phyloP scores from a whole-genome alignment of 2,888 invertebrate genomes.

The Sinelater perroti region DNA sequence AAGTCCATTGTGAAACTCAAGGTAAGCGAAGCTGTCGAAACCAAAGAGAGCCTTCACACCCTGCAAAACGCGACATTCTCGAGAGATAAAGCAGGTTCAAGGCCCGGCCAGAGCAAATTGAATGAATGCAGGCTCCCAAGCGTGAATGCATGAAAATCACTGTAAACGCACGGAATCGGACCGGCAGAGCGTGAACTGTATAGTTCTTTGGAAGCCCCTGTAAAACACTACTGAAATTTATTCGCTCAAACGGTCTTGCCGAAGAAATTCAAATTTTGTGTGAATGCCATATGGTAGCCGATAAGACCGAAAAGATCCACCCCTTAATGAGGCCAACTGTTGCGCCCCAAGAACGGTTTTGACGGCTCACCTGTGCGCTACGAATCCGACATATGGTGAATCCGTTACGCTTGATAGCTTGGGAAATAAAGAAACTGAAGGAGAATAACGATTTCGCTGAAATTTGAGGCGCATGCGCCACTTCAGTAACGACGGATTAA shows the following conservation, averaged over 20 bases:
- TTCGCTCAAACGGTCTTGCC: not conserved
- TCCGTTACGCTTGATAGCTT: slow-evolving; percentile 58
- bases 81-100: slow-evolving; percentile 29
- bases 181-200: slow-evolving; percentile 21
- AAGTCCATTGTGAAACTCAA: not conserved
- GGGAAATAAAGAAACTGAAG: slow-evolving; percentile 50
- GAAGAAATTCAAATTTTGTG: slow-evolving; percentile 12
- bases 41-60: slow-evolving; percentile 10
- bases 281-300: slow-evolving; percentile 35
- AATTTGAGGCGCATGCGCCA: slow-evolving; percentile 28
- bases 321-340: slow-evolving; percentile 41
- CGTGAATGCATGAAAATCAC: slow-evolving; percentile 31
- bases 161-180: slow-evolving; percentile 27
- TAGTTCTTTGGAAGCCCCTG: slow-evolving; percentile 20
- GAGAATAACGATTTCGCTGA: slow-evolving; percentile 49
- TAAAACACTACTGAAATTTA: slow-evolving; percentile 5
- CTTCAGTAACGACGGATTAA: slow-evolving; percentile 15
- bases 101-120: slow-evolving; percentile 28
- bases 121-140: slow-evolving; percentile 28
- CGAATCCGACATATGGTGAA: slow-evolving; percentile 55
- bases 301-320: slow-evolving; percentile 36
- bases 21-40: not conserved
- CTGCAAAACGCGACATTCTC: slow-evolving; percentile 4
- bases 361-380: slow-evolving; percentile 50
- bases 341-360: slow-evolving; percentile 32